A percentile compares a stretch with the other conserved stretches of the same genome.
Conservation (phyloP, 2,113 vertebrate species). For the Scatophagus argus region DNA sequence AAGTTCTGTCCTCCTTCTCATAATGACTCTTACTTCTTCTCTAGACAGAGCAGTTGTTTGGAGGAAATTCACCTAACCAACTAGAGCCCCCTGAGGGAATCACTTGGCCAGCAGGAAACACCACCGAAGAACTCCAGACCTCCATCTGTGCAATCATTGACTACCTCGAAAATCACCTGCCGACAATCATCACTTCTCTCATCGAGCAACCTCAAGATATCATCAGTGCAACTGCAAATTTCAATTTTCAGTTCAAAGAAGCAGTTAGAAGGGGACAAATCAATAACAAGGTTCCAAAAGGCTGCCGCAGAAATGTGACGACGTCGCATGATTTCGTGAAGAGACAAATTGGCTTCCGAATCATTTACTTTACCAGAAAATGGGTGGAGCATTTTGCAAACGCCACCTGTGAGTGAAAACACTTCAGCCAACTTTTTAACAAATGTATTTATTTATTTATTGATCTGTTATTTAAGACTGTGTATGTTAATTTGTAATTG, state of each 20-base stretch:
- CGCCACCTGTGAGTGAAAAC: neutral
- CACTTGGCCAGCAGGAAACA: conserved; percentile 29
- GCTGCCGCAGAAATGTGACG: neutral
- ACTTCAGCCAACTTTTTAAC: neutral
- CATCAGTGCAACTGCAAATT: rapidly evolving
- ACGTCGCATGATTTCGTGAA: rapidly evolving
- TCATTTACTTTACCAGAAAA: conserved; percentile 23
- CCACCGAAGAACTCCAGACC: neutral
- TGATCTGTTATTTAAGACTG: conserved; percentile 9
- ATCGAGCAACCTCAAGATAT: rapidly evolving
- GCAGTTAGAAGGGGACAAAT: rapidly evolving
- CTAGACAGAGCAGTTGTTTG: conserved; percentile 12
- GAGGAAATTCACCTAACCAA: rapidly evolving
- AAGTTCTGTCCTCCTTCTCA: neutral
- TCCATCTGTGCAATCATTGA: conserved; percentile 40
- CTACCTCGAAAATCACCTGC: conserved; percentile 40
- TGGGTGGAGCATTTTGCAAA: conserved; percentile 37
- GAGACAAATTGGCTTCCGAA: neutral
- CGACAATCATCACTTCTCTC: neutral
- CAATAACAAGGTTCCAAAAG: neutral
- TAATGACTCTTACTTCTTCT: conserved; percentile 6
- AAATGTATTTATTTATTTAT: conserved; percentile 13
- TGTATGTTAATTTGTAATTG: conserved; percentile 1
- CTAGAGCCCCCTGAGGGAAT: conserved; percentile 28
- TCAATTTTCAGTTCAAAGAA: neutral